A percentile compares a stretch with the other conserved stretches of the same genome.
These are phyloP conservation scores for Balanococcus diminutus DNA, from an alignment of 2,888 invertebrate species.

Conservation along the genomic window DNA sequence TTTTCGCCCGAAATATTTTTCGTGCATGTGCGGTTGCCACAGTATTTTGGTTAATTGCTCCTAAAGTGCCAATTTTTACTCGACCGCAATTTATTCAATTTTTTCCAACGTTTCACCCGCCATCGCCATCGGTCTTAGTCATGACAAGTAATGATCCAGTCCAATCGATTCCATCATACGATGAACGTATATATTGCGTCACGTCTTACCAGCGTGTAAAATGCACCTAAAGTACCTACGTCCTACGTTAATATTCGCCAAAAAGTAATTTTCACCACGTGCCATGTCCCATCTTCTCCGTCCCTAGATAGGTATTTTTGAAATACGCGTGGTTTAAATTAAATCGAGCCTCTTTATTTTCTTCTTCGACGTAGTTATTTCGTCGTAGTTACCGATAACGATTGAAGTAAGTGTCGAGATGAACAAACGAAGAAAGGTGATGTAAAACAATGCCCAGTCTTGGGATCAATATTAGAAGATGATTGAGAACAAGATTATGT, in stretches of 20 bases:
- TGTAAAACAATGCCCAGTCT: not conserved
- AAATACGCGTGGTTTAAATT: not conserved
- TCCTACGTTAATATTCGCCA: not conserved
- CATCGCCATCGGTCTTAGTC: not conserved
- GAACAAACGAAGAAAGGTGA: not conserved
- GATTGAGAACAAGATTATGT: not conserved
- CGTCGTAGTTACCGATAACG: not conserved
- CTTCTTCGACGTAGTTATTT: not conserved
- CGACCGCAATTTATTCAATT: not conserved
- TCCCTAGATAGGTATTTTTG: too few species aligned
- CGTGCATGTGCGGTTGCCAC: not conserved
- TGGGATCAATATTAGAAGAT: not conserved
- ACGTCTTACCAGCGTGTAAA: not conserved
- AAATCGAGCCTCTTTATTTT: not conserved
- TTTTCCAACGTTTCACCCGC: not conserved
- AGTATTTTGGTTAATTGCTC: not conserved
- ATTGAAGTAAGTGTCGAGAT: not conserved
- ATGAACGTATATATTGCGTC: not conserved
- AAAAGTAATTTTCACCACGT: slow-evolving; percentile 14
- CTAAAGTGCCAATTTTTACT: slow-evolving; percentile 31
- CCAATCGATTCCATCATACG: not conserved
- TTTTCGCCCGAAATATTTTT: not conserved
- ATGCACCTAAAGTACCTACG: not conserved
- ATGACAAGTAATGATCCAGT: slow-evolving; percentile 4
- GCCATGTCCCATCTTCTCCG: not conserved